Percentiles rank a stretch among this genome's conserved stretches.
Conservation (phyloP, 53 echinoderm and acorn worm species). For the Glandiceps talaboti region DNA sequence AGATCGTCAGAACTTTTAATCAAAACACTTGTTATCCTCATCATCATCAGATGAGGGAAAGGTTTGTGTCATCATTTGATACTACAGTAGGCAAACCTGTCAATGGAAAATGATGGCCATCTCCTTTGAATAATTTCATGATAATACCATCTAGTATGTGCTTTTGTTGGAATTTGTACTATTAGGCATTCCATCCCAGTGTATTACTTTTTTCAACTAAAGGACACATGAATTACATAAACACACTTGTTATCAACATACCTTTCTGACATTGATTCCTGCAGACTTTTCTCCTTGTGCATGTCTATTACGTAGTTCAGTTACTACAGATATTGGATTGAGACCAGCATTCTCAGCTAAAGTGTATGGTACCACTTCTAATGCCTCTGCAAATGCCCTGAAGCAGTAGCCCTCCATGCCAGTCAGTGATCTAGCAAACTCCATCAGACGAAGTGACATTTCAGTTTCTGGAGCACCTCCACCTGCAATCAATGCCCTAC, state of each 20-base stretch:
- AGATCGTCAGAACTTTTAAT: no score
- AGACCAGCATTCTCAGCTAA: slow-evolving; percentile 92
- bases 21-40: not conserved
- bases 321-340: slow-evolving; percentile 84
- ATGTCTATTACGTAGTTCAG: slow-evolving; percentile 87
- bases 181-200: no score
- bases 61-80: not conserved
- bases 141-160: no score
- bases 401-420: slow-evolving; percentile 98
- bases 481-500: slow-evolving; percentile 74
- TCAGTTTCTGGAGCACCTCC: slow-evolving; percentile 93
- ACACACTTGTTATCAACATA: not conserved
- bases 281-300: slow-evolving; percentile 85
- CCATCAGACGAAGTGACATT: slow-evolving; percentile 60
- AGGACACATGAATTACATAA: no score
- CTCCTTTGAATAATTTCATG: no score
- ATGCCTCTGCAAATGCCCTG: slow-evolving; percentile 85
- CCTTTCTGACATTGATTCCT: slow-evolving; percentile 95
- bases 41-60: not conserved
- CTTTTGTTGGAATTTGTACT: no score
- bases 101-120: no score
- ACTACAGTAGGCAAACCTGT: no score
- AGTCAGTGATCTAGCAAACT: slow-evolving; percentile 61
- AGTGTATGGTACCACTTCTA: slow-evolving; percentile 86
- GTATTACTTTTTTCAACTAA: no score